Evolutionary conservation across 2,113 vertebrate species (phyloP), one percentile per base, ranked within the genome.

Genomic region (Dasypus novemcinctus): DNA sequence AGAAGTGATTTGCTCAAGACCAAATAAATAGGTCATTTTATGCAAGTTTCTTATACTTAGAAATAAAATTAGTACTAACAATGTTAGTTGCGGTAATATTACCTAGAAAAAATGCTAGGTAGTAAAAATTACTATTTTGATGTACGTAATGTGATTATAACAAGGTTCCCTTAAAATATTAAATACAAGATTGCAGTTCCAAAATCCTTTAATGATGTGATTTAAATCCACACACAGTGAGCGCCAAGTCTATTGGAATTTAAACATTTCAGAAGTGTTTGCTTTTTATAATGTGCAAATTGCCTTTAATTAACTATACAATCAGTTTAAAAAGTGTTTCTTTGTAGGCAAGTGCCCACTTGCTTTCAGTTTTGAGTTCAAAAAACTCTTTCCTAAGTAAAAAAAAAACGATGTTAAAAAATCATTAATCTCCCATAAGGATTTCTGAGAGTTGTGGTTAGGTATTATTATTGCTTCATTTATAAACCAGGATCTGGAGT

Each of bases 391-490:
- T 94, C 75, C 61, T 85, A 87, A 90, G 81, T 75, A 82, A 88
- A 29, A 78, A 93, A 41, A 52, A 93, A 90, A 86, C 81, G 71
- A n/a, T 80, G 90, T 95, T 94, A 82, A 94, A 87, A 95, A 93
- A 92, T 52, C 78, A 80, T 94, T 84, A 94, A 76, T 94, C 95
- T 95, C 69, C 12, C 20, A 57, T 1, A 54, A 59, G 74, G 27
- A 49, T 54, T 38, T 71, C 76, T 43, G 90, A 88, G 72, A 27
- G 57, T 46, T 86, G 95, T 20, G 61, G 85, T 72, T 75, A 88
- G 88, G 52, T 87, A 17, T 75, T 92, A 38, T 90, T 63, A 93
- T 72, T 76, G 92, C 90, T 76, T 94, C 96, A 91, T 97, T 96
- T 97, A 86, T 94, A 94, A 97, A 75, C 57, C 64, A n/a, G 88